phyloP scores from a whole-genome alignment of 2,888 invertebrate genomes.

The Perizoma affinitatum region DNA sequence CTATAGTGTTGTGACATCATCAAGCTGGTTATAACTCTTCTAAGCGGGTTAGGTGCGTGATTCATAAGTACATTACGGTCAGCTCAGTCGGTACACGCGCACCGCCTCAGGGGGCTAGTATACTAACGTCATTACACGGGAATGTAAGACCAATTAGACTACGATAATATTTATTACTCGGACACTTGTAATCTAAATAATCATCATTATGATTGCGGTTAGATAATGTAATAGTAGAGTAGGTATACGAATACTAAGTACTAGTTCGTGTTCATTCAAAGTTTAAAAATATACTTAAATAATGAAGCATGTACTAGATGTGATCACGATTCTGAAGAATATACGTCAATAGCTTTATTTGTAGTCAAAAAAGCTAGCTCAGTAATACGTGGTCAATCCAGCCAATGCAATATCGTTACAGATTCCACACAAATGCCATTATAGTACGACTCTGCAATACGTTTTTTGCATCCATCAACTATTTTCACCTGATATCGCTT shows the following conservation, averaged over 20 bases:
- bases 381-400: background rate
- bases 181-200: slow-evolving; percentile 27
- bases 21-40: slow-evolving; percentile 6
- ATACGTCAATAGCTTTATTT: too few relatives aligned
- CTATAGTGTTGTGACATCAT: slow-evolving; percentile 13
- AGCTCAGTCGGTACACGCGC: slow-evolving; percentile 46
- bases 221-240: slow-evolving; percentile 15
- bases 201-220: slow-evolving; percentile 24
- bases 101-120: slow-evolving; percentile 35
- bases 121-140: slow-evolving; percentile 58
- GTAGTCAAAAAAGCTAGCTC: too few relatives aligned
- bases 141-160: slow-evolving; percentile 63
- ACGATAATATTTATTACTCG: slow-evolving; percentile 20
- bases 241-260: slow-evolving; percentile 1
- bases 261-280: slow-evolving; percentile 19
- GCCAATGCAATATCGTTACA: slow-evolving; percentile 30
- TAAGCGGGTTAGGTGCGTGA: slow-evolving; percentile 6
- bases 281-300: slow-evolving; percentile 21
- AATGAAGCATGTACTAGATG: background rate
- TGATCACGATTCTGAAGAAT: too few relatives aligned
- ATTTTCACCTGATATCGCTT: slow-evolving; percentile 24
- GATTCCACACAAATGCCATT: slow-evolving; percentile 34
- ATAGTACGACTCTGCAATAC: slow-evolving; percentile 28
- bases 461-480: slow-evolving; percentile 33
- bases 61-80: slow-evolving; percentile 28